A percentile compares a stretch with the other conserved stretches of the same genome.
These are phyloP conservation scores for Orthosia incerta DNA, from an alignment of 2,888 invertebrate genomes.

Conservation along the genomic window DNA sequence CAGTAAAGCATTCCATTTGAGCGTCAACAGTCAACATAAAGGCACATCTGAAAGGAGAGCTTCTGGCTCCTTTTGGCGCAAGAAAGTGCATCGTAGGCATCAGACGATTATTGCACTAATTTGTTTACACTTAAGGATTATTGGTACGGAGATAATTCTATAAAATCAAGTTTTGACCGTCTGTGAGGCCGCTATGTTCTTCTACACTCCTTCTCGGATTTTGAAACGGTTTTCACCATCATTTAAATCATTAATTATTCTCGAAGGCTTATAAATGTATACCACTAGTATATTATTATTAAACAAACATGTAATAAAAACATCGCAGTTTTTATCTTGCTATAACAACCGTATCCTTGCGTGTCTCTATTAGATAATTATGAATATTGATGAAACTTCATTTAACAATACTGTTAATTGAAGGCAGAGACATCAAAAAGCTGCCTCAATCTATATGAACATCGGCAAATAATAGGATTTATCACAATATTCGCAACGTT, in stretches of 20 bases:
- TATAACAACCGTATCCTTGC: too few relatives aligned
- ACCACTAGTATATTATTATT: not conserved
- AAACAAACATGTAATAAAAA: too few relatives aligned
- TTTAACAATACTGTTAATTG: not conserved
- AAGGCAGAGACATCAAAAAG: not conserved
- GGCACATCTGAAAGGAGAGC: conserved; percentile 16
- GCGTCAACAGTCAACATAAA: conserved; percentile 10
- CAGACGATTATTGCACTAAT: not conserved
- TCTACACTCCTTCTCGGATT: too few relatives aligned
- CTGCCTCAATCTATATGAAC: not conserved
- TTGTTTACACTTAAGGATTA: not conserved
- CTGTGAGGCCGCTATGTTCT: not conserved
- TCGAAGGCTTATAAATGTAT: not conserved
- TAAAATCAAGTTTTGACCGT: not conserved
- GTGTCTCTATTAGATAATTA: too few relatives aligned
- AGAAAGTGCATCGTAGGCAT: not conserved
- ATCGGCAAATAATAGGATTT: too few relatives aligned
- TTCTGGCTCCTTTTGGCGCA: not conserved
- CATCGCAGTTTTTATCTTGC: too few relatives aligned
- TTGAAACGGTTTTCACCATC: not conserved
- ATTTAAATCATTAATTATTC: not conserved
- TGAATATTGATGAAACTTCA: not conserved
- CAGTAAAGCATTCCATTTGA: not conserved
- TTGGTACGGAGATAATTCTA: not conserved
- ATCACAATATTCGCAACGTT: too few relatives aligned